Evolutionary conservation across 2,888 invertebrate species (phyloP), one percentile per base, ranked within the genome.

Genomic region (Ectemnius continuus): DNA sequence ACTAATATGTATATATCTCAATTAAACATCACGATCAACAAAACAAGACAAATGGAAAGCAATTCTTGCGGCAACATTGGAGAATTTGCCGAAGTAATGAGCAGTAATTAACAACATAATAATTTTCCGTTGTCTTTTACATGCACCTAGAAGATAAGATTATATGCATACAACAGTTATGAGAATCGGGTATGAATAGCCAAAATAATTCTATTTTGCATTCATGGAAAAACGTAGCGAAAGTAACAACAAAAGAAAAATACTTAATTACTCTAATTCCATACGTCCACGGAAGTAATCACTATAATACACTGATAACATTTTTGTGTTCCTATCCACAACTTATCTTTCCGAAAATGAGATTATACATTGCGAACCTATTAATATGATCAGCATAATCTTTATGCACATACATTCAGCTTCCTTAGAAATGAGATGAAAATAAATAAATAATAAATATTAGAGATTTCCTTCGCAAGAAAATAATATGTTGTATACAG

Each of bases 361-460:
- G 84, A 86, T 85, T 85, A 77, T 83, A 67, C 62, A 26, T 77
- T 75, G 73, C 71, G 75, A 70, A 71, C 66, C 61, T 48, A 63
- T 82, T 71, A 75, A 78, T 75, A 75, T 66, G 16, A 67, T 61
- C 59, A 61, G 45, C 70, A 66, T 78, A 67, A 79, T 78, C 59
- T 69, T 74, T 71, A 71, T 64, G 74, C 70, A 68, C 70, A 75
- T 71, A 69, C 59, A 67, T 73, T 23, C 70, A 36, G 48, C 74
- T 64, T 18, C 52, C 67, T 46, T 78, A 48, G 47, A 61, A 71
- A 72, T 73, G 61, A 74, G 62, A 61, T 72, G 73, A 81, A 69
- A 85, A 86, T 86, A 88, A 87, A 87, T 87, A 88, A 86, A 87
- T 88, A 85, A 88, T 88, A 85, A 88, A 87, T 87, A 86, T 61